Evolutionary conservation across 2,113 vertebrate genomes (phyloP).

Genomic region (Sprattus sprattus): DNA sequence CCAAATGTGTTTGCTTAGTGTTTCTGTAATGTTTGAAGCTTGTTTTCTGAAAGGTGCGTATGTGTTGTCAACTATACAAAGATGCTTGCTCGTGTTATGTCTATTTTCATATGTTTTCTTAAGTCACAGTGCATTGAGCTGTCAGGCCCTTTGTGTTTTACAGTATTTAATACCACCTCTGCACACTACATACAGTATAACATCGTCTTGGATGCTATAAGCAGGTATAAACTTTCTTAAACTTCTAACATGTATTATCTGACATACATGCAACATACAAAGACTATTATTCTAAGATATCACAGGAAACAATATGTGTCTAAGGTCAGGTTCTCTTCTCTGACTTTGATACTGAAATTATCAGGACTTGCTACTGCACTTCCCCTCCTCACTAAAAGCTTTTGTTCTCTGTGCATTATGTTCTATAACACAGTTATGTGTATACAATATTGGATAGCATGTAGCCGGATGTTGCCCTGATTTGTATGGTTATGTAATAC

Average conservation of each 20-base stretch:
- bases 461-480: neutral
- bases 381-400: neutral
- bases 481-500: neutral
- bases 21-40: too few species aligned
- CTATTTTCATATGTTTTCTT: too few species aligned
- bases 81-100: too few species aligned
- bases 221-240: neutral
- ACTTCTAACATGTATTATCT: neutral
- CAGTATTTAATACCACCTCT: neutral
- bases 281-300: neutral
- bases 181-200: neutral
- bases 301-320: neutral
- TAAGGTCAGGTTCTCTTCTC: neutral
- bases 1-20: too few species aligned
- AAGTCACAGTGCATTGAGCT: too few species aligned
- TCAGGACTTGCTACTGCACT: neutral
- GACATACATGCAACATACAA: neutral
- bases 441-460: neutral
- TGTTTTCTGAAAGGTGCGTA: too few species aligned
- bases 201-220: neutral
- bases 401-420: neutral
- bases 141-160: neutral
- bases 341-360: neutral
- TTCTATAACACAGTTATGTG: neutral
- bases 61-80: too few species aligned